Conservation (phyloP, 2,113 vertebrate genomes). For the Calyptommatus sinebrachiatus region DNA sequence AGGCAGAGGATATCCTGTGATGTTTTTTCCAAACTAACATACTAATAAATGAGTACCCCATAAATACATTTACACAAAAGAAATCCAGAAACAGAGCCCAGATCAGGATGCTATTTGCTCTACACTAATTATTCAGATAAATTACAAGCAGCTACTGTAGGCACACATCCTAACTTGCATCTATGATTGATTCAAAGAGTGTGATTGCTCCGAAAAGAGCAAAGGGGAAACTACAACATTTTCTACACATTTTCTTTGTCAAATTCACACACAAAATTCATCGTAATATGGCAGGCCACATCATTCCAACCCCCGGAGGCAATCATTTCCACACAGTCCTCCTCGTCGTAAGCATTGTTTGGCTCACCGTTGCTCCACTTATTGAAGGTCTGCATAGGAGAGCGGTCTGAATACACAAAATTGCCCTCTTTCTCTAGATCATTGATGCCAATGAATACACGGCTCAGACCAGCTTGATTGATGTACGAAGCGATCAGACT, state of each 20-base stretch:
- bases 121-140: neutral
- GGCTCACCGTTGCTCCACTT: conserved; percentile 94
- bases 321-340: conserved; percentile 95
- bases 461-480: conserved; percentile 83
- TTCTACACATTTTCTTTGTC: conserved; percentile 87
- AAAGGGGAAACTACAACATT: neutral
- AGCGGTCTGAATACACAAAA: conserved; percentile 87
- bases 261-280: conserved; percentile 98
- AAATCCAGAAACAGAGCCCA: neutral
- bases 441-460: conserved; percentile 93
- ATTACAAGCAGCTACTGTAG: neutral
- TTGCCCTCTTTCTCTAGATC: conserved; percentile 89
- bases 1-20: neutral
- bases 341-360: conserved; percentile 91
- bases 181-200: neutral
- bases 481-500: conserved; percentile 85
- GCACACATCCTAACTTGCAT: neutral
- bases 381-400: conserved; percentile 92
- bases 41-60: neutral
- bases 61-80: neutral
- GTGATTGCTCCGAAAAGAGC: neutral
- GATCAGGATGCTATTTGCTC: neutral
- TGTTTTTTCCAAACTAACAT: neutral
- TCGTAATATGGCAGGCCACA: conserved; percentile 89
- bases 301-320: conserved; percentile 95